phyloP scores from a whole-genome alignment of 2,888 invertebrate species.

The Kryphioiulus occultus region DNA sequence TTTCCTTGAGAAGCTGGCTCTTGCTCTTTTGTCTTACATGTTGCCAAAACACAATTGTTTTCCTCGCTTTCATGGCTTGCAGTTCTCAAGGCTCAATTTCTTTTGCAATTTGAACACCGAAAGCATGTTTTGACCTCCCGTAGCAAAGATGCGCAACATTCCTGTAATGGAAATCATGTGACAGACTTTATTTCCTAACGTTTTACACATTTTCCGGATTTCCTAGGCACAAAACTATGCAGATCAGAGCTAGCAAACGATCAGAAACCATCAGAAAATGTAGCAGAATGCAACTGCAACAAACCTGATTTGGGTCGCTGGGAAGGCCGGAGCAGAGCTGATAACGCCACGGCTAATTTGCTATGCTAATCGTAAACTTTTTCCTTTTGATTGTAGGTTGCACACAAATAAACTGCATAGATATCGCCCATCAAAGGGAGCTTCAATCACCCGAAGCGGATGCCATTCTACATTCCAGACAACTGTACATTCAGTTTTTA shows the following conservation, averaged over 20 bases:
- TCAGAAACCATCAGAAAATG: neutral
- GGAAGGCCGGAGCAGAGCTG: neutral
- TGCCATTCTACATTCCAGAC: conserved; percentile 54
- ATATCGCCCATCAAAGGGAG: conserved; percentile 53
- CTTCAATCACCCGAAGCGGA: conserved; percentile 46
- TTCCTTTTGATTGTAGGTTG: conserved; percentile 67
- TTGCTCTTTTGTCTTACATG: neutral
- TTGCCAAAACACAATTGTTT: neutral
- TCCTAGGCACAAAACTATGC: neutral
- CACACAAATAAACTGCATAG: conserved; percentile 78
- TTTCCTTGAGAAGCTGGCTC: neutral
- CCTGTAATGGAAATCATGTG: neutral
- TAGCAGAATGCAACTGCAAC: neutral
- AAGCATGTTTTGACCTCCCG: neutral
- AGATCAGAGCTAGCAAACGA: neutral
- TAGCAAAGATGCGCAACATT: neutral
- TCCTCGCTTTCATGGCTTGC: neutral
- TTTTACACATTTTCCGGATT: neutral
- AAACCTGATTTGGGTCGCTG: neutral
- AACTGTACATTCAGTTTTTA: conserved; percentile 80
- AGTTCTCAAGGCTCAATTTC: neutral
- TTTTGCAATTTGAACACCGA: neutral
- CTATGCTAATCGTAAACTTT: neutral
- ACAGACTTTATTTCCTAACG: neutral
- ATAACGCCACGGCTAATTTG: neutral